Base-by-base conservation (phyloP, 2,888 invertebrate genomes). In the Hydrotaea diabolus region DNA sequence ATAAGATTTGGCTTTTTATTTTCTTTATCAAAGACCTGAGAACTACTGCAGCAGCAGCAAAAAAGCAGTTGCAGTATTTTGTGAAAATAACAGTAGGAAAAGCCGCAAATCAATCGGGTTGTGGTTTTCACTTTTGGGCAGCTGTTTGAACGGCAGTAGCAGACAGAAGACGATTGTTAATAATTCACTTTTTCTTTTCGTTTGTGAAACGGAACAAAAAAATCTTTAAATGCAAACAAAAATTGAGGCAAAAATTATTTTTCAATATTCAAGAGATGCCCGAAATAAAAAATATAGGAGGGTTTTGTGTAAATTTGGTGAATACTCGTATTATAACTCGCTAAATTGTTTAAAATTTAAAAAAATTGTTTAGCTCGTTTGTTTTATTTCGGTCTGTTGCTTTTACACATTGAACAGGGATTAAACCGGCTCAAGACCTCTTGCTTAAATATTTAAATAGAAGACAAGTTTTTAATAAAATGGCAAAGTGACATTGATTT, bases 51-150 rank as follows among this genome's bases (percentile, higher is more conserved):
- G 7, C 26, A 62, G 3, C n/a, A n/a, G n/a, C n/a, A n/a, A 62
- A 62, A 62, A n/a, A 17, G 1, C 36, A 39, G 39, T 46, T 66
- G 21, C 71, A 77, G 77, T 74, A 39, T 19, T 13, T 39, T 77
- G 46, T 17, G 49, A 73, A 71, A 64, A 79, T 76, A 85, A 81
- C 84, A 87, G 86, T 88, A 87, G 86, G 87, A 87, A 87, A 88
- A 90, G 91, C 91, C 91, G 88, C 91, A 91, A 91, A 91, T 91
- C 91, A 91, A 91, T 91, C 91, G 89, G 89, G 90, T 89, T 91
- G 92, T 88, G 92, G 91, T 91, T 69, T 91, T 86, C 86, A 88
- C 90, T 90, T 88, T 90, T 78, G 73, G 79, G 89, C 91, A 91
- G 90, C 88, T 90, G 91, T 89, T 90, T 83, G 80, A 86, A 75